Percentiles rank a stretch among this genome's conserved stretches.
phyloP scores from a whole-genome alignment of 2,888 invertebrate genomes.

The Lysandra coridon region DNA sequence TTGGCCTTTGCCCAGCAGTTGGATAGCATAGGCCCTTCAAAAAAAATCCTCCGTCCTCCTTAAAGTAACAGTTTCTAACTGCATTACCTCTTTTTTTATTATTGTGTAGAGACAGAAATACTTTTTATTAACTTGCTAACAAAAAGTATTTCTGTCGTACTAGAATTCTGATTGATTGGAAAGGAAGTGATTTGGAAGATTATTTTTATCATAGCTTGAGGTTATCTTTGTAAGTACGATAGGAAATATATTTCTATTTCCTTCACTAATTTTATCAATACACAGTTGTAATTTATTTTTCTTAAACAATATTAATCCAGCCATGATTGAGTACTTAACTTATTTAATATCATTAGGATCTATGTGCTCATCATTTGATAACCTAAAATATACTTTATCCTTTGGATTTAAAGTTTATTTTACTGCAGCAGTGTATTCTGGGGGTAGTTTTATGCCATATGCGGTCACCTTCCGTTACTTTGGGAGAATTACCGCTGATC shows the following conservation, averaged over 20 bases:
- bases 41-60: no score
- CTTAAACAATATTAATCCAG: conserved; percentile 30
- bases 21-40: no score
- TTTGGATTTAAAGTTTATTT: neutral
- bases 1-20: no score
- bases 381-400: neutral
- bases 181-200: no score
- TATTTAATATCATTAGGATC: conserved; percentile 3
- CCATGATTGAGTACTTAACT: conserved; percentile 1
- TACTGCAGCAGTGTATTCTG: neutral
- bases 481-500: conserved; percentile 69
- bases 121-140: no score
- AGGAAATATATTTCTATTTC: neutral
- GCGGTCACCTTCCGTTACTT: conserved; percentile 60
- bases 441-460: conserved; percentile 62
- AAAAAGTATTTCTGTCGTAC: neutral
- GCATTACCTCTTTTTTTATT: no score
- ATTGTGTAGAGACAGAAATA: no score
- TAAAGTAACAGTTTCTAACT: no score
- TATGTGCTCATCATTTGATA: neutral
- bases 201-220: neutral
- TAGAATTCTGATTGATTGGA: neutral
- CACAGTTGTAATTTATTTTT: conserved; percentile 15
- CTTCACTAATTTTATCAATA: neutral
- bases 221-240: neutral